Evolutionary conservation across 2,888 invertebrate genomes (phyloP).

Genomic region (Meliscaeva auricollis): DNA sequence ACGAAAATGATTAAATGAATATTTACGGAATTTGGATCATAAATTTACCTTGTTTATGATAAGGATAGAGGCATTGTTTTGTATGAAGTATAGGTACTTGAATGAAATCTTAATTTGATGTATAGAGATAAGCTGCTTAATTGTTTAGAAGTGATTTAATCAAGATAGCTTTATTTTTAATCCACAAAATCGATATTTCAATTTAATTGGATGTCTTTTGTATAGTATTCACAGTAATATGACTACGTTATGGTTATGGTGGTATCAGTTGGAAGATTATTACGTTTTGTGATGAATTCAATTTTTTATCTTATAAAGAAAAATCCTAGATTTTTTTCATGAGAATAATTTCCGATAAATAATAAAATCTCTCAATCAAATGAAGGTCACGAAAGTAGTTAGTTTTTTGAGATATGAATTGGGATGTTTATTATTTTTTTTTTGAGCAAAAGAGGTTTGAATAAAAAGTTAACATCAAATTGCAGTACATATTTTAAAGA

Average conservation of each 20-base stretch:
- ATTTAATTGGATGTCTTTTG: constrained; percentile 11
- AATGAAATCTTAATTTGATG: not conserved
- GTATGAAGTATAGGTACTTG: constrained; percentile 1
- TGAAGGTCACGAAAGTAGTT: no score
- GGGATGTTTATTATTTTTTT: no score
- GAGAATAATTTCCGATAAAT: no score
- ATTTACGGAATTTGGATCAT: constrained; percentile 15
- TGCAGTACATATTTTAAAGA: no score
- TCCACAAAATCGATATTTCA: constrained; percentile 13
- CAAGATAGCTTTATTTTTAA: not conserved
- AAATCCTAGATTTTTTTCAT: no score
- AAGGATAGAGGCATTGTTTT: constrained; percentile 6
- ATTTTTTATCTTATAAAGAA: no score
- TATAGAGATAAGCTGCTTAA: not conserved
- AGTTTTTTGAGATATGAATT: no score
- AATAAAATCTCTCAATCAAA: no score
- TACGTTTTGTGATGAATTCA: no score
- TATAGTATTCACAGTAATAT: not conserved
- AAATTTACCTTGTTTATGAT: not conserved
- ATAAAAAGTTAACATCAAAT: no score
- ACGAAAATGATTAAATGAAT: constrained; percentile 8
- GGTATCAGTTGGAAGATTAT: not conserved
- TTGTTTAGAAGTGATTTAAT: constrained; percentile 4
- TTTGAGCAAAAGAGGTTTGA: no score
- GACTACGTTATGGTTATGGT: not conserved